These are phyloP conservation scores for Xiphorhynchus elegans DNA, from an alignment of 2,113 vertebrate species.

Conservation along the genomic window DNA sequence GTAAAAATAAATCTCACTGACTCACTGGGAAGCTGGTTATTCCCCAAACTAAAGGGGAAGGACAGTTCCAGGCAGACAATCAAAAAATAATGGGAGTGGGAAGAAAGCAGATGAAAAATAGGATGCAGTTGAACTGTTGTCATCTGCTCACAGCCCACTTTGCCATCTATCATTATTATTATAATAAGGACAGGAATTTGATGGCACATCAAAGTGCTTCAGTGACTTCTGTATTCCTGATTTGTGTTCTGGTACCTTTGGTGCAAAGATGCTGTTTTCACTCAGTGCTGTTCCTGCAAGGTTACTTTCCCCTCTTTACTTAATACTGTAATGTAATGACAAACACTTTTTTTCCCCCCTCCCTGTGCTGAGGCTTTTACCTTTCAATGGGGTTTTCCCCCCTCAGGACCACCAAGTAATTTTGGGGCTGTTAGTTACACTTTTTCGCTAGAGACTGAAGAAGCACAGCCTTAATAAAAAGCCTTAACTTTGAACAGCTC, in stretches of 20 bases:
- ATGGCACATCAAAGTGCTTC: neutral
- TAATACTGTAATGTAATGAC: fast-evolving
- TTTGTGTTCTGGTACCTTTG: neutral
- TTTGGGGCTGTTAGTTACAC: neutral
- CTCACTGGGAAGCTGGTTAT: neutral
- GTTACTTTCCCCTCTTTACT: neutral
- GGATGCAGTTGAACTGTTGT: neutral
- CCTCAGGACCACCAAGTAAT: neutral
- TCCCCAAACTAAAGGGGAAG: neutral
- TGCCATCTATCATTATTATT: neutral
- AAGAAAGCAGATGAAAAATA: neutral
- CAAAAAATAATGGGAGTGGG: neutral
- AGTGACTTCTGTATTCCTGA: neutral
- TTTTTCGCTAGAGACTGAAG: neutral
- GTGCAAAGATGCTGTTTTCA: neutral
- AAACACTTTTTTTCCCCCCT: neutral
- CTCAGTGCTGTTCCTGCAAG: neutral
- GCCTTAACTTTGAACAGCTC: neutral
- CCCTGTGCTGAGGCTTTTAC: neutral
- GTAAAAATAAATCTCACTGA: neutral
- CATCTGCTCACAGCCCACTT: neutral
- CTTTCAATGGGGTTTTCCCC: neutral
- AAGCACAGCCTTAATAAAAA: neutral
- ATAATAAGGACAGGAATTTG: neutral
- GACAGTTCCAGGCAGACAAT: neutral